A percentile compares a stretch with the other conserved stretches of the same genome.
phyloP scores from a whole-genome alignment of 2,113 vertebrate species.

The Chascanopsetta lugubris region DNA sequence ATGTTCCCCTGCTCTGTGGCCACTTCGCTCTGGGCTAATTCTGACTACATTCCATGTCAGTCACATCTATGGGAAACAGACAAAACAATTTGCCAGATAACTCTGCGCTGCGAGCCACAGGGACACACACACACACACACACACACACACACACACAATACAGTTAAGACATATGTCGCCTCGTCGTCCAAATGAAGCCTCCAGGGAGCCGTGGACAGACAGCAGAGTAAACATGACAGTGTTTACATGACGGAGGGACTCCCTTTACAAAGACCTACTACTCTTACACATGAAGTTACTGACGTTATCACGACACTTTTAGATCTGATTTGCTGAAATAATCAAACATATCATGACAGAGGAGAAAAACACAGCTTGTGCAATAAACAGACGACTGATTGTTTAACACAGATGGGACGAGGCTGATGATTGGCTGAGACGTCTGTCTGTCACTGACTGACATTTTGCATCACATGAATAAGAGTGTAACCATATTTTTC shows the following conservation, averaged over 20 bases:
- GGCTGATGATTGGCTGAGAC: too few relatives aligned
- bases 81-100: constrained; percentile 69
- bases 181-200: constrained; percentile 34
- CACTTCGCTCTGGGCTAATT: constrained; percentile 60
- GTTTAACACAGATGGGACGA: too few relatives aligned
- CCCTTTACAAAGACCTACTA: too few relatives aligned
- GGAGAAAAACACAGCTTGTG: too few relatives aligned
- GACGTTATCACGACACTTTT: neutral
- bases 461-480: neutral
- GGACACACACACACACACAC: neutral
- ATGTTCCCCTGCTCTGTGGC: constrained; percentile 26
- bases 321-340: too few relatives aligned
- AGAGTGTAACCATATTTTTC: too few relatives aligned
- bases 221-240: constrained; percentile 39
- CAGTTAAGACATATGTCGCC: constrained; percentile 43
- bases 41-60: constrained; percentile 68
- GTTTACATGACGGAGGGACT: constrained; percentile 35
- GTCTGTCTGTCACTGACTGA: too few relatives aligned
- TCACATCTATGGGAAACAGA: constrained; percentile 76
- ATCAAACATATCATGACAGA: too few relatives aligned
- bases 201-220: constrained; percentile 47
- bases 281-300: too few relatives aligned
- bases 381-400: too few relatives aligned
- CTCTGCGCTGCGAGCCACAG: constrained; percentile 45
- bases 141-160: constrained; percentile 11